Percentiles rank a stretch among this genome's conserved stretches.
Evolutionary conservation across 2,797 vertebrate genomes (phyloP).

Genomic region (Myripristis murdjan): DNA sequence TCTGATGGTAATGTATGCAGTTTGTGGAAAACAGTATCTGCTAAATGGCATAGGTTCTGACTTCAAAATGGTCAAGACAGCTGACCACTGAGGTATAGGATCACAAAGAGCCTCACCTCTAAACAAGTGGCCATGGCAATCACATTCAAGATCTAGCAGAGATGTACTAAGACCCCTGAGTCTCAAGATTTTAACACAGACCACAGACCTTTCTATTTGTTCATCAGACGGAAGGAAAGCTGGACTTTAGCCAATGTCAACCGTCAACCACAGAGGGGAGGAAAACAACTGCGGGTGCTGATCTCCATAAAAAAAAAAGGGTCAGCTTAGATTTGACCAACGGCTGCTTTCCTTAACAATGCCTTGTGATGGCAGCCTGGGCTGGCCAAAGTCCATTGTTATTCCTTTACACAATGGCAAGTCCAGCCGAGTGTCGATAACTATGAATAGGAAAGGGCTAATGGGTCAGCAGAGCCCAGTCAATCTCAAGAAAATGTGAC

Average conservation of each 20-base stretch:
- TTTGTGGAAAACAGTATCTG: too few relatives aligned
- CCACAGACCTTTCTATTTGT: conserved; percentile 11
- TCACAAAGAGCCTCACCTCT: not conserved
- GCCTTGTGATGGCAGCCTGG: conserved; percentile 16
- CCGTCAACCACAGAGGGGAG: conserved; percentile 44
- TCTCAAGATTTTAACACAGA: too few relatives aligned
- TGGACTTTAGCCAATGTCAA: conserved; percentile 50
- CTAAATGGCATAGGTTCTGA: too few relatives aligned
- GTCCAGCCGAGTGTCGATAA: conserved; percentile 62
- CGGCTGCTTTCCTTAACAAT: conserved; percentile 65
- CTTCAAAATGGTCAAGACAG: too few relatives aligned
- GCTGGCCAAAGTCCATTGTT: conserved; percentile 54
- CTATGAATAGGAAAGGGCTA: conserved; percentile 56
- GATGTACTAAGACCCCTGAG: not conserved
- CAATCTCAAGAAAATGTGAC: conserved; percentile 15
- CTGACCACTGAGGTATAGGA: too few relatives aligned
- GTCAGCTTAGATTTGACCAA: conserved; percentile 55
- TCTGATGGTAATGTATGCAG: not conserved
- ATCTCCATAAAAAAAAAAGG: conserved; percentile 52
- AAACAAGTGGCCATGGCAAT: not conserved
- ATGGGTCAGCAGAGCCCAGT: conserved; percentile 46
- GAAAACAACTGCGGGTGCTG: conserved; percentile 39
- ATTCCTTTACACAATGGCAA: conserved; percentile 54
- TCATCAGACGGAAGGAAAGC: conserved; percentile 20
- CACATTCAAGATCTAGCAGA: not conserved